These are phyloP conservation scores for Plotosus lineatus DNA, from an alignment of 2,113 vertebrate species.

Conservation along the genomic window DNA sequence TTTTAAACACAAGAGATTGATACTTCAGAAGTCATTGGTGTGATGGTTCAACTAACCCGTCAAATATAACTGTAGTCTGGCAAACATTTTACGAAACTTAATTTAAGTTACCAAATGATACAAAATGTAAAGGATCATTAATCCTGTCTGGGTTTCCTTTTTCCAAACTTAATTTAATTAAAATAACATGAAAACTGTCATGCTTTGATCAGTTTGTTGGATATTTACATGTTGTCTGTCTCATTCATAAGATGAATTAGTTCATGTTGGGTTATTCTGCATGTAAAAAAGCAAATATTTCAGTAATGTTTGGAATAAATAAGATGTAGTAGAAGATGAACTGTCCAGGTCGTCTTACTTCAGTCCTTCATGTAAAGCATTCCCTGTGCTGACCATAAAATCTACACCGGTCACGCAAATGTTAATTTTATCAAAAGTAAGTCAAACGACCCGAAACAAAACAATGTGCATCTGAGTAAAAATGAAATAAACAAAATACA, in stretches of 20 bases:
- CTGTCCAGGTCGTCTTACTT: too few relatives aligned
- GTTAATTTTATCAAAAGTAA: not conserved
- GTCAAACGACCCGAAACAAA: not conserved
- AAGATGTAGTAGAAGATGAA: not conserved
- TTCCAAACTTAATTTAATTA: too few relatives aligned
- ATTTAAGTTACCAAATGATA: not conserved
- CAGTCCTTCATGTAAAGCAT: conserved; percentile 1
- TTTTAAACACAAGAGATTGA: not conserved
- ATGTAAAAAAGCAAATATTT: not conserved
- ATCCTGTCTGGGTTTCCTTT: not conserved
- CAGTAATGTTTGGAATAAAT: not conserved
- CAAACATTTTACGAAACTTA: not conserved
- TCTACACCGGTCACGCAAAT: not conserved
- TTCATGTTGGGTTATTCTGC: not conserved
- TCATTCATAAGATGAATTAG: not conserved
- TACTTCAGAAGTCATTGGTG: not conserved
- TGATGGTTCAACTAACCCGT: not conserved
- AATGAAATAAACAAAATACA: not conserved
- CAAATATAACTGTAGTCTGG: not conserved
- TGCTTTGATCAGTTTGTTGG: not conserved
- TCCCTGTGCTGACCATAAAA: not conserved
- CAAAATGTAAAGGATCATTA: not conserved
- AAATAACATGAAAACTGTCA: too few relatives aligned
- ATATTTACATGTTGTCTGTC: not conserved
- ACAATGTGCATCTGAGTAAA: not conserved